Evolutionary conservation across 1,140 invertebrate species (phyloP).

Genomic region (Apis dorsata): DNA sequence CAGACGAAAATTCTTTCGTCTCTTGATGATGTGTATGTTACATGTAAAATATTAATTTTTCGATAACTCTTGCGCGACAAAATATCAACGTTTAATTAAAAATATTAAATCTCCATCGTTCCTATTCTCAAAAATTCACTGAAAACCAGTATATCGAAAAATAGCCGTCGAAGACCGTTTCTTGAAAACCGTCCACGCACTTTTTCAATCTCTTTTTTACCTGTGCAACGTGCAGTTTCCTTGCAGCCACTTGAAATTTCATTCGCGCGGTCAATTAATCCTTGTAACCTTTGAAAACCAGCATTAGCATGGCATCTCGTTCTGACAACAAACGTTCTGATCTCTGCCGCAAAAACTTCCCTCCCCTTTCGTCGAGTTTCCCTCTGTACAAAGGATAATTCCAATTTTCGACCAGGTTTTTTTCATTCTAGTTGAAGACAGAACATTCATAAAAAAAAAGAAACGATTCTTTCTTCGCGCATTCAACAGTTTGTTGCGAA

Average conservation of each 20-base stretch:
- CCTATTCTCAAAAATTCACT: too few species aligned
- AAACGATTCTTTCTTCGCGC: too few species aligned
- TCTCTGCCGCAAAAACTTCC: constrained; percentile 10
- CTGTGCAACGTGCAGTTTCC: constrained; percentile 15
- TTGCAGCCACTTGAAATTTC: constrained; percentile 19
- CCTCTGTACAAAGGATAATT: constrained; percentile 7
- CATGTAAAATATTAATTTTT: too few species aligned
- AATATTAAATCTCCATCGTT: too few species aligned
- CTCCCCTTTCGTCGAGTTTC: not conserved
- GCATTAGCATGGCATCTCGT: not conserved
- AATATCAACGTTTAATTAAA: too few species aligned
- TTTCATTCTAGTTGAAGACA: too few species aligned
- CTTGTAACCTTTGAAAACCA: constrained; percentile 11
- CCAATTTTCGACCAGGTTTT: not conserved
- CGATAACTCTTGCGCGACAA: too few species aligned
- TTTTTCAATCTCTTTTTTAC: not conserved
- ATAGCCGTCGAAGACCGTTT: not conserved
- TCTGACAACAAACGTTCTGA: constrained; percentile 13
- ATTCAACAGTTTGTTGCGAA: not conserved
- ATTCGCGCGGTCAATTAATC: constrained; percentile 28
- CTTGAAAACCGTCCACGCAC: too few species aligned
- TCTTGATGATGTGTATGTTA: too few species aligned
- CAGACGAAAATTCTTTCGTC: too few species aligned
- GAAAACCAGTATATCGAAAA: not conserved
- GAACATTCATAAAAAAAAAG: too few species aligned